phyloP scores from a whole-genome alignment of 64 coral and sea anemone genomes.

The Trachythela sp. region DNA sequence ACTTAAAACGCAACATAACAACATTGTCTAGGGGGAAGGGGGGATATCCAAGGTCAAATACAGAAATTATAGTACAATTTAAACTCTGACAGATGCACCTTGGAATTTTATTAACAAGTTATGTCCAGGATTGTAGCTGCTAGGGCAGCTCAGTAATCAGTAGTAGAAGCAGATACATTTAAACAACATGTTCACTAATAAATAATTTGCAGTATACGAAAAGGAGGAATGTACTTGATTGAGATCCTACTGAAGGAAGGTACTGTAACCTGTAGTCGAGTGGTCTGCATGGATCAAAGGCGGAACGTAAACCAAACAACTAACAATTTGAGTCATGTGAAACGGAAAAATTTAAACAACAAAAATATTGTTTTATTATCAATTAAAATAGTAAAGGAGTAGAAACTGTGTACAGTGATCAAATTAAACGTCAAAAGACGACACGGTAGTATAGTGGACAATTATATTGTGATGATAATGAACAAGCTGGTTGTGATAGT shows the following conservation, averaged over 20 bases:
- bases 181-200: not conserved
- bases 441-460: not conserved
- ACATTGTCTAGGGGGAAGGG: too few species aligned
- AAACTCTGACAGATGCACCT: too few species aligned
- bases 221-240: not conserved
- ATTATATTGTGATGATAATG: not conserved
- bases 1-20: too few species aligned
- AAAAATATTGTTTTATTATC: not conserved
- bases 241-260: too few species aligned
- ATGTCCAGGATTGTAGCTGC: too few species aligned
- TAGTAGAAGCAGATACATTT: not conserved
- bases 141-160: too few species aligned
- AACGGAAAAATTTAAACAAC: constrained; percentile 14
- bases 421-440: not conserved
- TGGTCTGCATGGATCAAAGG: not conserved
- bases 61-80: too few species aligned
- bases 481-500: not conserved
- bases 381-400: not conserved
- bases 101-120: too few species aligned
- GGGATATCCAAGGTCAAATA: too few species aligned
- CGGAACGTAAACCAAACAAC: not conserved
- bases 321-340: constrained; percentile 23
- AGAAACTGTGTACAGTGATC: not conserved
- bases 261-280: not conserved
- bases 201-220: not conserved